Evolutionary conservation across 2,888 invertebrate species (phyloP), one percentile per base, ranked within the genome.

Genomic region (Cyrtodaria siliqua): DNA sequence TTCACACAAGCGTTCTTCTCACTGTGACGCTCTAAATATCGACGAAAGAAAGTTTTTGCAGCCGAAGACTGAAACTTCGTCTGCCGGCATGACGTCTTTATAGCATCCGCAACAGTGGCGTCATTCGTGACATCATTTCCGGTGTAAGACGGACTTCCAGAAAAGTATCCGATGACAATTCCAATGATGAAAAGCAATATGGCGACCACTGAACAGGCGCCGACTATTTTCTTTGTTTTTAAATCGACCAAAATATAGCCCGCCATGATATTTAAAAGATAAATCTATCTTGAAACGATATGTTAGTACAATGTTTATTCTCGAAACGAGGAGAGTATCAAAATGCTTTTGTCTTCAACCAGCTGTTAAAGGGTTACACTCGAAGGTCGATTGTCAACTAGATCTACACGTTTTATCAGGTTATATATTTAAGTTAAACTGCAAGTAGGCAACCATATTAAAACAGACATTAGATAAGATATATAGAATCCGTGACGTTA

Each of bases 221-320:
- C 71, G 14, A 79, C 29, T 2, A 53, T 75, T 60, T 79, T 79
- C 42, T 67, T 71, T 27, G 75, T 79, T 56, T 75, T 75, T 2
- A 68, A 61, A 50, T 79, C 79, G 20, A 75, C 68, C n/a, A 79
- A 62, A 29, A 79, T 74, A 38, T 71, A 75, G 6, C 79, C 62
- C 18, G 80, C 69, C 79, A 79, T 79, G 12, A 53, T 63, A 33
- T 8, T 4, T 33, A 33, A 33, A 33, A 4, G 33, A 33, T 33
- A 8, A 8, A 33, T 33, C 12, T 33, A 12, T 33, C 33, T 33
- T 33, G n/a, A n/a, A n/a, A n/a, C n/a, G n/a, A n/a, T n/a, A n/a
- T n/a, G n/a, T n/a, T n/a, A n/a, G n/a, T n/a, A n/a, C n/a, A n/a
- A n/a, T n/a, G n/a, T n/a, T n/a, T n/a, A n/a, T n/a, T n/a, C n/a